Conservation (phyloP, 2,888 invertebrate species). For the Eucera pruinosa region DNA sequence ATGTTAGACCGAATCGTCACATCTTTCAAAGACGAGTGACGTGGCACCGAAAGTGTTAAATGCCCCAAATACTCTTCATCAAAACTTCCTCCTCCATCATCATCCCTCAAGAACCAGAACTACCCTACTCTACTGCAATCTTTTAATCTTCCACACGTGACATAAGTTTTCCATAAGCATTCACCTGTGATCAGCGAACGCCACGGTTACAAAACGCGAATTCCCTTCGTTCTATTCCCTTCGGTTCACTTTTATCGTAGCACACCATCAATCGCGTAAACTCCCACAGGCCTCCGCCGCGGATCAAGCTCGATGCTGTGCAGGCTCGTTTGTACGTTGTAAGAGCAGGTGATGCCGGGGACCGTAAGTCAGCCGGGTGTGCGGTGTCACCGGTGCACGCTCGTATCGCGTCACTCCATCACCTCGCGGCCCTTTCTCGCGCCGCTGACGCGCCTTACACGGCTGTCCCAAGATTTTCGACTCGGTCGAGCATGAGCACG, state of each 20-base stretch:
- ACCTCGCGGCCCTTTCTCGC: conserved; percentile 65
- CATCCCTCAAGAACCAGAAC: background rate
- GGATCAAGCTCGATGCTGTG: conserved; percentile 56
- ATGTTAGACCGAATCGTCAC: too few species aligned
- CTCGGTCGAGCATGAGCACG: conserved; percentile 59
- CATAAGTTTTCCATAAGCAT: too few species aligned
- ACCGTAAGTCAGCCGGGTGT: conserved; percentile 72
- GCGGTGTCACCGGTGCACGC: conserved; percentile 65
- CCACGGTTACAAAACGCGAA: background rate
- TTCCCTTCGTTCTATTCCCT: background rate
- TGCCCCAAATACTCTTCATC: too few species aligned
- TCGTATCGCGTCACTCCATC: conserved; percentile 72
- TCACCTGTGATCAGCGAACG: background rate
- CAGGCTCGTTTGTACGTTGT: conserved; percentile 66
- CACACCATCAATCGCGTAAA: conserved; percentile 26
- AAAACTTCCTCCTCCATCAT: too few species aligned
- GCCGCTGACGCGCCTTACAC: conserved; percentile 59
- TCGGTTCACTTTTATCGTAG: conserved; percentile 4
- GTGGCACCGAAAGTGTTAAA: too few species aligned
- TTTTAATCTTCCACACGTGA: too few species aligned
- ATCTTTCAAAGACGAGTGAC: too few species aligned
- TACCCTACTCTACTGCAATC: too few species aligned
- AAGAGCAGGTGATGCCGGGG: conserved; percentile 68
- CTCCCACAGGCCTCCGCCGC: conserved; percentile 10
- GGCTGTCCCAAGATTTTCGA: conserved; percentile 65